Base-by-base conservation (phyloP, 2,888 invertebrate genomes). In the Pycnomerus fuliginosus region DNA sequence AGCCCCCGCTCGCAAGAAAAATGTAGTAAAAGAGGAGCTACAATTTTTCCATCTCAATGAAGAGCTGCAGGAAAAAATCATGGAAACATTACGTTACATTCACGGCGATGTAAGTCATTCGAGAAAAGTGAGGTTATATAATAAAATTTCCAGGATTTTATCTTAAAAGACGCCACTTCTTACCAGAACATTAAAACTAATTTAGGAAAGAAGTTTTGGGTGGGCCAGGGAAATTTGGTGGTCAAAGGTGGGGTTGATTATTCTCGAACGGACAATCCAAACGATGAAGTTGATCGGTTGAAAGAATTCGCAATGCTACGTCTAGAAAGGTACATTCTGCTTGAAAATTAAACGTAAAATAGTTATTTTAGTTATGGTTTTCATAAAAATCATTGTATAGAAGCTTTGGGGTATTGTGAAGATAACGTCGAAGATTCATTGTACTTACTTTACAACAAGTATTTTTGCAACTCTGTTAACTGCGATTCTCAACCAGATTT, bases 241-340 rank as follows among this genome's bases (percentile, higher is more conserved):
- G 84, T 90, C 1, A 84, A 84, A 71, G 84, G 84, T 29, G 82
- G 81, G 25, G 79, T 79, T 57, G 83, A 87, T 70, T 86, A 83
- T 71, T 85, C 87, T 0, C 74, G 74, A 16, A 77, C 74, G 37
- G 77, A 76, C 5, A 27, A 28, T 32, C 76, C 78, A 1, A 67
- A 76, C 48, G 77, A 80, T 3, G 80, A 83, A 3, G 79, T 80
- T 15, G 81, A 85, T 42, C 76, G 85, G 42, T 72, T 85, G 10
- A 78, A 82, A 59, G 77, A 82, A 53, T 89, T 84, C 74, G 87
- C 87, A 2, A 69, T 86, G 28, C 74, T 81, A 29, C 84, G 87
- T 63, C 73, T 90, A 58, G 84, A 86, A 71, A 85, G 80, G 80
- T 85, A 30, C 22, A 32, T 4, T 27, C 10, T 27, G 4, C n/a